These are phyloP conservation scores for Penaeus japonicus DNA, from an alignment of 1,140 invertebrate species.

Conservation along the genomic window DNA sequence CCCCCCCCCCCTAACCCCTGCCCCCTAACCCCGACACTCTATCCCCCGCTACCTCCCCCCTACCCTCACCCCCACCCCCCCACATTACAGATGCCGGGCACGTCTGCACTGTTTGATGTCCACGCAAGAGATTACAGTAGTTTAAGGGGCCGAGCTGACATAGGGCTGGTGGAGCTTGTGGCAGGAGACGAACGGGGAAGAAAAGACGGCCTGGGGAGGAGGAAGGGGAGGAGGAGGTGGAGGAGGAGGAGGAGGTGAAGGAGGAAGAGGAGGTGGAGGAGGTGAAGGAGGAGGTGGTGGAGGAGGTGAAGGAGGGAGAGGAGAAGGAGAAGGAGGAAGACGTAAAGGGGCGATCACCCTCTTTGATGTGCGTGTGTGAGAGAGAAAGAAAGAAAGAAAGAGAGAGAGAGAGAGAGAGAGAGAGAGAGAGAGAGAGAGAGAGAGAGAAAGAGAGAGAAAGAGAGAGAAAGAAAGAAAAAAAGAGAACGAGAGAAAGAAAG, in stretches of 20 bases:
- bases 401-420: no score
- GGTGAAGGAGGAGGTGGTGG: not conserved
- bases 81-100: not conserved
- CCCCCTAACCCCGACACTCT: not conserved
- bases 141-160: not conserved
- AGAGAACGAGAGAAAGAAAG: no score
- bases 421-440: no score
- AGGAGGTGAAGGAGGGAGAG: no score
- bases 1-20: not conserved
- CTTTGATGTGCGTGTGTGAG: no score
- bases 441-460: no score
- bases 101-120: slow-evolving; percentile 7
- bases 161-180: not conserved
- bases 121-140: slow-evolving; percentile 13
- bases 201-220: not conserved
- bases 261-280: not conserved
- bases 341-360: not conserved
- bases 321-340: not conserved
- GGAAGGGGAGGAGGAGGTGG: not conserved
- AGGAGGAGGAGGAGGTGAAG: not conserved
- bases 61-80: not conserved
- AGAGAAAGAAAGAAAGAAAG: no score
- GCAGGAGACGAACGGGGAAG: not conserved
- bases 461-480: no score
- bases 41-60: not conserved